Evolutionary conservation across 2,113 vertebrate genomes (phyloP).

Genomic region (Synchiropus splendidus): DNA sequence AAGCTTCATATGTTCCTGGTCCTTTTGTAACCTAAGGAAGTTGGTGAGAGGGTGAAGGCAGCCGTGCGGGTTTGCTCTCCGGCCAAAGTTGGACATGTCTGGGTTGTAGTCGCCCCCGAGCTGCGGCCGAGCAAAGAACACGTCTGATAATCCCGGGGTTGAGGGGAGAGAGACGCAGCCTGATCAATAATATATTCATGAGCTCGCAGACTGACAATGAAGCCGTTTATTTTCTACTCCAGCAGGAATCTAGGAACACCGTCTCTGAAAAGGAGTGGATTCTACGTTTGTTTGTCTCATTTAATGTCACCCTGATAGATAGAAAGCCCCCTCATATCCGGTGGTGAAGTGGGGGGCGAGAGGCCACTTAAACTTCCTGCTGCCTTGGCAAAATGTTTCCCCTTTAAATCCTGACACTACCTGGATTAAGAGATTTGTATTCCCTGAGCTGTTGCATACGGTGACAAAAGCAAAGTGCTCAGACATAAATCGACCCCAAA

Average conservation of each 20-base stretch:
- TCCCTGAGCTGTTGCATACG: constrained; percentile 43
- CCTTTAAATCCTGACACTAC: constrained; percentile 57
- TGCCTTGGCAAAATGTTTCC: constrained; percentile 55
- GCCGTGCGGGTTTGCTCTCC: constrained; percentile 31
- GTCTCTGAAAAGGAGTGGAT: background rate
- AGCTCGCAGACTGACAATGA: constrained; percentile 40
- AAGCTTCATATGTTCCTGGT: constrained; percentile 27
- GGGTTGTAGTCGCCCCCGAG: constrained; percentile 2
- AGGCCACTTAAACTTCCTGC: constrained; percentile 52
- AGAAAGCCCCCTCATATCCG: background rate
- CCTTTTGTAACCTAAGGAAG: constrained; percentile 23
- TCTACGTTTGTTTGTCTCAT: constrained; percentile 18
- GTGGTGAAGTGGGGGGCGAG: constrained; percentile 21
- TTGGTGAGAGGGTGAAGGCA: constrained; percentile 18
- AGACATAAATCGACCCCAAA: constrained; percentile 45
- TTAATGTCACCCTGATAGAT: constrained; percentile 3
- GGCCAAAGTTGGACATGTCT: constrained; percentile 10
- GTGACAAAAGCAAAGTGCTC: constrained; percentile 58
- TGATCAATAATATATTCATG: constrained; percentile 67
- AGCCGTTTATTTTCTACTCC: constrained; percentile 35
- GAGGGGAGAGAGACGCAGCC: constrained; percentile 27
- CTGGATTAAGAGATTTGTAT: constrained; percentile 71
- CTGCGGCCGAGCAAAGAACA: constrained; percentile 26
- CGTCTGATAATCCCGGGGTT: constrained; percentile 51
- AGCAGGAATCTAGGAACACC: constrained; percentile 13